These are phyloP conservation scores for Atrina japonica DNA, from an alignment of 2,888 invertebrate genomes.

Conservation along the genomic window DNA sequence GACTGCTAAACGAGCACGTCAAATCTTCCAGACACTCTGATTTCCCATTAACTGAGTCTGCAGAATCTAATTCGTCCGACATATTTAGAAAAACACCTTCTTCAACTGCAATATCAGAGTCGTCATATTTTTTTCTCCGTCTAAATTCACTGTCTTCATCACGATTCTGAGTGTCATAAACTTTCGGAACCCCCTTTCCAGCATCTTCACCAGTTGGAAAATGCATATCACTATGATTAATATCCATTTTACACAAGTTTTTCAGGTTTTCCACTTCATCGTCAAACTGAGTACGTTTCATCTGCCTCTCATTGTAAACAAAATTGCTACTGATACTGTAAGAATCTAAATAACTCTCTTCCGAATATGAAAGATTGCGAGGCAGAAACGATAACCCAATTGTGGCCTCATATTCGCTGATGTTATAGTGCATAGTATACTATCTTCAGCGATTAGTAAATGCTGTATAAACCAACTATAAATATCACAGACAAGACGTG, in stretches of 20 bases:
- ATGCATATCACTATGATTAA: too few species aligned
- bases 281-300: conserved; percentile 3
- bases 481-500: too few species aligned
- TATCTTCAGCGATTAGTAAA: too few species aligned
- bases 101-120: conserved; percentile 14
- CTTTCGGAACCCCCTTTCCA: conserved; percentile 18
- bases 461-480: too few species aligned
- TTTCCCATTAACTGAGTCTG: conserved; percentile 41
- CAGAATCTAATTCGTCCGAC: conserved; percentile 64
- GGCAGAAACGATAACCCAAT: conserved; percentile 55
- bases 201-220: not conserved
- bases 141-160: not conserved
- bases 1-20: conserved; percentile 58
- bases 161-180: not conserved
- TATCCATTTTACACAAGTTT: too few species aligned
- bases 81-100: conserved; percentile 70
- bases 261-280: not conserved
- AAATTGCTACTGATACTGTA: conserved; percentile 66
- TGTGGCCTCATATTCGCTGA: conserved; percentile 37
- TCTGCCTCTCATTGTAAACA: conserved; percentile 49
- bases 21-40: conserved; percentile 53
- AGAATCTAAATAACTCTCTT: conserved; percentile 67
- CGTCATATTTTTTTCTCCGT: conserved; percentile 6
- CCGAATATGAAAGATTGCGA: conserved; percentile 72
- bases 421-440: conserved; percentile 40